Evolutionary conservation across 2,113 vertebrate species (phyloP), one percentile per base, ranked within the genome.

Genomic region (Columba janthina): DNA sequence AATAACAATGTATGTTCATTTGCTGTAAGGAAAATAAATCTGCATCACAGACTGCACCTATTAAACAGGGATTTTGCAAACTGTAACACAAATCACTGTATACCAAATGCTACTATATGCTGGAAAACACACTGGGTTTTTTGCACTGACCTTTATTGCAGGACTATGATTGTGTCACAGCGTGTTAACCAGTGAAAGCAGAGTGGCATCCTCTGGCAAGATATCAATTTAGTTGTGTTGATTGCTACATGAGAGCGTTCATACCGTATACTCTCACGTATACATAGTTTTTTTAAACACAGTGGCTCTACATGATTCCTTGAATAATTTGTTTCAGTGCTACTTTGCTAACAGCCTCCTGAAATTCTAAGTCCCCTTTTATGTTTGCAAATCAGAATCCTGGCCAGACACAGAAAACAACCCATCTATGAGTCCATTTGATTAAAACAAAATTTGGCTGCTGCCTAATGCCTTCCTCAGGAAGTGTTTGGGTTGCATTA

Each of bases 391-490:
- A 85, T 89, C 91, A 96, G 95, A 96, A 93, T 76, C 88, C 93
- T 74, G 78, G 91, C 93, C 93, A 96, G 89, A 95, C 91, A 85
- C 60, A 92, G 75, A 91, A 88, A 95, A 95, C 93, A 79, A 76
- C 71, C 66, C 87, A 95, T 79, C 93, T 93, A 61, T 79, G 91
- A 95, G 91, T 50, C 91, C 76, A 38, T 87, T 90, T 81, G 91
- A 94, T 94, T 90, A 90, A 93, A 96, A 87, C 79, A 95, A 97
- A 95, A 94, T 93, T 93, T 96, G 96, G 96, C 93, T 82, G 87
- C 94, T 91, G 89, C 62, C 95, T 93, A 96, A 95, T 93, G 91
- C 62, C 71, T 93, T 12, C 61, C 78, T 94, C 96, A 96, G 94
- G 96, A 97, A 97, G 96, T 3, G 2, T 97, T 96, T 85, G 95